Base-by-base conservation (phyloP, 2,888 invertebrate genomes). In the Vesta saturnalis region DNA sequence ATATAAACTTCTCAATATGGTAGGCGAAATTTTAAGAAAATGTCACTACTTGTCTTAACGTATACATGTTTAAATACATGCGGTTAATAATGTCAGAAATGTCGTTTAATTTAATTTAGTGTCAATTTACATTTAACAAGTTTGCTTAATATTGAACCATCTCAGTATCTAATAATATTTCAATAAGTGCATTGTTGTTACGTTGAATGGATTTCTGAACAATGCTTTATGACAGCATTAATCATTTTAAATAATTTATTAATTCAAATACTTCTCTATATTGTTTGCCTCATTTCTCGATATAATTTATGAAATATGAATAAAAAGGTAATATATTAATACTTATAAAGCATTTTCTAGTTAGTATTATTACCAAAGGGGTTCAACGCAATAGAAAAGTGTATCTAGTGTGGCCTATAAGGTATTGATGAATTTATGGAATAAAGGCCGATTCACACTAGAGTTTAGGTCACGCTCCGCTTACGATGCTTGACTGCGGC, bases 81-180 rank as follows among this genome's bases (percentile, higher is more conserved):
- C 8, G 39, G 12, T 39, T 39, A 5, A 23, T 3, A 8, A 39
- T n/a, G 39, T 39, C 39, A n/a, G 39, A 39, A 39, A 8, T 39
- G 39, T 6, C 39, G 39, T 39, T 39, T 39, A 39, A 39, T 39
- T 6, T 39, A 39, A 39, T 39, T 39, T 39, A 39, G 12, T 39
- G 39, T 39, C 39, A 39, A 39, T 39, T 39, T 39, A 39, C 39
- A 10, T 39, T 39, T 39, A 39, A 39, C 39, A 39, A 39, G 39
- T 39, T 39, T 39, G 39, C n/a, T 39, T 39, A 39, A 39, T 39
- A 39, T 39, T 39, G 39, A 39, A 39, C 12, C 39, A n/a, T 39
- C n/a, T 39, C 39, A n/a, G 39, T 39, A 39, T 39, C 39, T 39
- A 39, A 39, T 39, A 39, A 39, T 39, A 39, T 39, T 39, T 39